Evolutionary conservation across 2,888 invertebrate species (phyloP).

Genomic region (Trissoscelio sp.): DNA sequence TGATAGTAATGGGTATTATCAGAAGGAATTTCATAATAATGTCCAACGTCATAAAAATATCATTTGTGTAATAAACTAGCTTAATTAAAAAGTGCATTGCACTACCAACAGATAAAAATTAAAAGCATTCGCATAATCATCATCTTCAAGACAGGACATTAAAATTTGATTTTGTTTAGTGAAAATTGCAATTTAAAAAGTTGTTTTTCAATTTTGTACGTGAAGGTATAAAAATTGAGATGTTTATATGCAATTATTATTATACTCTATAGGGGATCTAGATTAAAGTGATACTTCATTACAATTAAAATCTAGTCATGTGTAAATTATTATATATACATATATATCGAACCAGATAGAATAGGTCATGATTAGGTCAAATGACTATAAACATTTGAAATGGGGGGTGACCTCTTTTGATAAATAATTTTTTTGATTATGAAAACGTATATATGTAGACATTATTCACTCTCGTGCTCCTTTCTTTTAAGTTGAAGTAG

Average conservation of each 20-base stretch:
- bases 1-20: no score
- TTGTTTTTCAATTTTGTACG: no score
- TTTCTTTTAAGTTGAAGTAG: neutral
- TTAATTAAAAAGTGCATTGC: no score
- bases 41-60: no score
- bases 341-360: constrained; percentile 28
- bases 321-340: constrained; percentile 7
- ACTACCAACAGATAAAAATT: no score
- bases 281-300: constrained; percentile 35
- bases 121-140: no score
- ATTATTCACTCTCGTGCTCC: neutral
- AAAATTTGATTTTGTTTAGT: no score
- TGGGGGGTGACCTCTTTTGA: constrained; percentile 53
- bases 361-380: constrained; percentile 61
- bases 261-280: constrained; percentile 47
- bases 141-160: no score
- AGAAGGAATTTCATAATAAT: no score
- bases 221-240: constrained; percentile 14
- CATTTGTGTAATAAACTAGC: no score
- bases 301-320: constrained; percentile 26
- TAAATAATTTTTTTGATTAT: constrained; percentile 58
- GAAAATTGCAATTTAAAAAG: no score
- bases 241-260: constrained; percentile 36
- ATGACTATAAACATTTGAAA: constrained; percentile 44
- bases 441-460: constrained; percentile 15